Evolutionary conservation across 2,797 vertebrate species (phyloP), one percentile per base, ranked within the genome.

Genomic region (Enteromius anoplus): DNA sequence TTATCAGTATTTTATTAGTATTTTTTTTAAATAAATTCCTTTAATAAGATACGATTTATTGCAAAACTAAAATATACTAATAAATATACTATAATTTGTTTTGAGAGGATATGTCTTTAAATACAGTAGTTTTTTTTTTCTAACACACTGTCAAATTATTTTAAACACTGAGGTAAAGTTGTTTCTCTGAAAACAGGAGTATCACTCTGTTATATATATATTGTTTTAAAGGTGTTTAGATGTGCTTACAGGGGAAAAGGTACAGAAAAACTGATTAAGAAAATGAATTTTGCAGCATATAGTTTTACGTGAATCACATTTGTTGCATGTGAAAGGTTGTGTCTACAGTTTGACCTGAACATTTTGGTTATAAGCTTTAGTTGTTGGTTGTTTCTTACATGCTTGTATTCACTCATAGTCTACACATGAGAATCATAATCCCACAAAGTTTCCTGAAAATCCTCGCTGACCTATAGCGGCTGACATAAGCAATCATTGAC

Each of bases 401-500:
- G 15, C 55, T 14, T 64, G 15, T 62, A 5, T 76, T 69, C 51
- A 66, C 62, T 79, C 40, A 68, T 51, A 21, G 34, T 45, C 17
- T 51, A 49, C 51, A 70, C 42, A 58, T 42, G 45, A 75, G 77
- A 68, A 45, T 65, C 75, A 78, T 79, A 53, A 78, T 75, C 29
- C 37, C 62, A 69, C 40, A 60, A 51, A 7, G 17, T 40, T 68
- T 82, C 47, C n/a, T 29, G 29, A 49, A 6, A 75, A 66, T 62
- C 66, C 26, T 60, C 11, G 12, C 21, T 32, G 23, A 23, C 51
- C 64, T 51, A 37, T 66, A 51, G 21, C 3, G 37, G 42, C 34
- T 87, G 51, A 75, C 72, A 55, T 85, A 51, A 85, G 71, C 65
- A 60, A 14, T 73, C 80, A 34, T 75, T 82, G 37, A 75, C n/a